Conservation (phyloP, 2,113 vertebrate genomes). For the Athene noctua region DNA sequence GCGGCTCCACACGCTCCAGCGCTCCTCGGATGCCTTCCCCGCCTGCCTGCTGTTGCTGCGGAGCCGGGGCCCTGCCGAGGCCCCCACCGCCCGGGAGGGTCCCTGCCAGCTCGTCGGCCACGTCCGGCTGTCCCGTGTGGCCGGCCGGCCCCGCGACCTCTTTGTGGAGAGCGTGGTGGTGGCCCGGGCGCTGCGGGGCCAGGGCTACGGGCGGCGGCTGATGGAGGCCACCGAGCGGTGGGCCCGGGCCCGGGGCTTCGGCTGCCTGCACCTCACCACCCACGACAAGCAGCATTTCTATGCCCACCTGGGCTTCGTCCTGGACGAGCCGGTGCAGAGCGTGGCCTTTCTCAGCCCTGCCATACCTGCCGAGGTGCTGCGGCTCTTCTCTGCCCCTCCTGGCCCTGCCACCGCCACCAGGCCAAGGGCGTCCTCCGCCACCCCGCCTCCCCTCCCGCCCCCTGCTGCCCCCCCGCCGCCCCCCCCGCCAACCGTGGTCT, state of each 20-base stretch:
- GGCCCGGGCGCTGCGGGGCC: conserved; percentile 79
- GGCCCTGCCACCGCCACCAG: not conserved
- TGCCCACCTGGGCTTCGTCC: conserved; percentile 84
- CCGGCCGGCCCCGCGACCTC: conserved; percentile 74
- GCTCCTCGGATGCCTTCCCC: conserved; percentile 87
- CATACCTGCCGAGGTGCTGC: conserved; percentile 77
- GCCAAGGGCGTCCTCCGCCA: not conserved
- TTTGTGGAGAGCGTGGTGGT: conserved; percentile 94
- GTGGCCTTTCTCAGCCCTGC: conserved; percentile 76
- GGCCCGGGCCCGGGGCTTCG: conserved; percentile 76
- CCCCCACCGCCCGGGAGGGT: not conserved
- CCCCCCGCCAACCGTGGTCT: not conserved
- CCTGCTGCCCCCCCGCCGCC: not conserved
- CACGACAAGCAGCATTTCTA: conserved; percentile 94
- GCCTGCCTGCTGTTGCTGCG: conserved; percentile 84
- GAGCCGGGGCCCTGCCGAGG: not conserved
- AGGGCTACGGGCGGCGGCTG: conserved; percentile 85
- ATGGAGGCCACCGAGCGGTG: conserved; percentile 89
- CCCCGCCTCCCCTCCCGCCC: not conserved
- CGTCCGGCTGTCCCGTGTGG: conserved; percentile 83
- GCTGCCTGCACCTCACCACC: conserved; percentile 86
- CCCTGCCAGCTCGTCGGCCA: conserved; percentile 82
- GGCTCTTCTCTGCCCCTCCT: conserved; percentile 68
- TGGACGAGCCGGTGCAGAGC: conserved; percentile 85
- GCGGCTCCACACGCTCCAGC: conserved; percentile 84